phyloP scores from a whole-genome alignment of 2,888 invertebrate genomes.

The Caenorhabditis doughertyi region DNA sequence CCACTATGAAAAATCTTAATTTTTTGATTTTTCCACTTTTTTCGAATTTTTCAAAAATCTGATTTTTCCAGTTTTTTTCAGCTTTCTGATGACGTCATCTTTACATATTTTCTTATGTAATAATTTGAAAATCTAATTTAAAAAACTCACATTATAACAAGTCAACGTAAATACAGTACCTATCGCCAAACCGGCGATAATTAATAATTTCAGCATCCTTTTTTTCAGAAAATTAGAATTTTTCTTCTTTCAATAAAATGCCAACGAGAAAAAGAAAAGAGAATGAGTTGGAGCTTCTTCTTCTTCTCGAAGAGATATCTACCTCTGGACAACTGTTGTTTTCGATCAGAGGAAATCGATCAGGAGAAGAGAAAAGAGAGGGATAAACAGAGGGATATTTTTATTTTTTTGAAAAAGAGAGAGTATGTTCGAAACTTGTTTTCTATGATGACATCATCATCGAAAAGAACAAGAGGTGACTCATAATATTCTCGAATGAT shows the following conservation, averaged over 20 bases:
- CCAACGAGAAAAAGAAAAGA: not conserved
- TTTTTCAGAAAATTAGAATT: too few relatives aligned
- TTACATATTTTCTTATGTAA: not conserved
- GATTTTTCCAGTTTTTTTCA: too few relatives aligned
- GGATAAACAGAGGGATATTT: not conserved
- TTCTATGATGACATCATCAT: conserved; percentile 26
- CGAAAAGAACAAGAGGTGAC: not conserved
- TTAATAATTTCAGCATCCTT: conserved; percentile 35
- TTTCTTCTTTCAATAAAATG: not conserved
- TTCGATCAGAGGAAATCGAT: not conserved
- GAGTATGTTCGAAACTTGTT: conserved; percentile 20
- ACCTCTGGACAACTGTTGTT: conserved; percentile 29
- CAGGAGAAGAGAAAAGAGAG: not conserved
- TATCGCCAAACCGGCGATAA: conserved; percentile 19
- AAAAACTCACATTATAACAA: conserved; percentile 52
- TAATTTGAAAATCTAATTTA: not conserved
- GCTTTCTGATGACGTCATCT: not conserved
- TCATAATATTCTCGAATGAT: not conserved
- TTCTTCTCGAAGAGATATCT: not conserved
- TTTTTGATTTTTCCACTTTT: too few relatives aligned
- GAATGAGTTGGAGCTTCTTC: too few relatives aligned
- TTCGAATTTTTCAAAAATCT: too few relatives aligned
- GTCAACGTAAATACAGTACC: conserved; percentile 33
- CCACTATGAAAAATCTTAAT: too few relatives aligned
- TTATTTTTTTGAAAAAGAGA: too few relatives aligned